phyloP scores from a whole-genome alignment of 2,888 invertebrate species.

The Phyllotreta striolata region DNA sequence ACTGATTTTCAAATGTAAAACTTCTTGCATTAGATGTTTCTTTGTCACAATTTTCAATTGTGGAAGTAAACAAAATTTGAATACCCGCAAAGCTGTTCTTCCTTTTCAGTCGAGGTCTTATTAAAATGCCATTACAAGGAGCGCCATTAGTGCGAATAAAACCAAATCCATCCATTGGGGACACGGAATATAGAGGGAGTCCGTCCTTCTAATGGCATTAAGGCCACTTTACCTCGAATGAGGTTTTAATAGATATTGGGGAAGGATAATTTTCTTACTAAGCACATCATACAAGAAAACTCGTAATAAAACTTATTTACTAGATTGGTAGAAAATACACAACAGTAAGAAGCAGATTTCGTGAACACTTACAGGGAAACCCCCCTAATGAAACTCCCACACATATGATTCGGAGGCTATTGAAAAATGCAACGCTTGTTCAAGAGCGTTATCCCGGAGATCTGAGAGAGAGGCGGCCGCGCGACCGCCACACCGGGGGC shows the following conservation, averaged over 20 bases:
- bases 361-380: too few relatives aligned
- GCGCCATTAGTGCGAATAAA: conserved; percentile 57
- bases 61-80: too few relatives aligned
- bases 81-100: conserved; percentile 14
- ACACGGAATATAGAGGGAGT: conserved; percentile 29
- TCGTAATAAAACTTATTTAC: too few relatives aligned
- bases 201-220: conserved; percentile 53
- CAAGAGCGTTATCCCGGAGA: conserved; percentile 56
- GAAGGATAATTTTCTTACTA: conserved; percentile 35
- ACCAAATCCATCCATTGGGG: conserved; percentile 52
- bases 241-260: conserved; percentile 54
- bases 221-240: conserved; percentile 53
- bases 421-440: conserved; percentile 61
- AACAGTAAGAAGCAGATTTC: not conserved
- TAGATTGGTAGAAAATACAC: not conserved
- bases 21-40: not conserved
- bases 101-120: conserved; percentile 43
- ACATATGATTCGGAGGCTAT: conserved; percentile 51
- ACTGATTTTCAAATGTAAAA: not conserved
- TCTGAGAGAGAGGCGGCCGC: conserved; percentile 51
- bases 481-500: conserved; percentile 48
- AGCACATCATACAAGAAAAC: not conserved
- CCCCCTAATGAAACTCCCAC: conserved; percentile 52
- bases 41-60: not conserved
- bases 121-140: conserved; percentile 60